These are phyloP conservation scores for Chrysodeixis includens DNA, from an alignment of 2,888 invertebrate genomes.

Conservation along the genomic window DNA sequence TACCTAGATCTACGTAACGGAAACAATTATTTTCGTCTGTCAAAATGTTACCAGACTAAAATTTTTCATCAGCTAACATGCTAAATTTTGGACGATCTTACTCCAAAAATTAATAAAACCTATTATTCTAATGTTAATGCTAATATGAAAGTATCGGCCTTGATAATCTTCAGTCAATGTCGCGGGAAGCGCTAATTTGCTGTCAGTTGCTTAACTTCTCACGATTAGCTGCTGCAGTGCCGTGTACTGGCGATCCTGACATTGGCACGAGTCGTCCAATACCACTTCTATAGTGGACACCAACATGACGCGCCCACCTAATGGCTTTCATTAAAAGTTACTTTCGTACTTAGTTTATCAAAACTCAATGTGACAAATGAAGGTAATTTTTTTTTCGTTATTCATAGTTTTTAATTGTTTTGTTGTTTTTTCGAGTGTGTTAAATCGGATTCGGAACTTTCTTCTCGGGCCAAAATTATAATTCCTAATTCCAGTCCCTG, in stretches of 20 bases:
- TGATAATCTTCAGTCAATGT: slow-evolving; percentile 36
- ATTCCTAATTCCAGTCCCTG: no score
- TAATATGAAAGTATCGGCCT: slow-evolving; percentile 35
- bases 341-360: slow-evolving; percentile 7
- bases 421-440: not conserved
- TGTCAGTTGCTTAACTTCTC: slow-evolving; percentile 65
- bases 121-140: not conserved
- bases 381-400: slow-evolving; percentile 36
- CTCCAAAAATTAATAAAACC: not conserved
- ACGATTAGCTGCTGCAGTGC: slow-evolving; percentile 52
- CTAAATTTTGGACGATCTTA: no score
- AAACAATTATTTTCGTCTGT: no score
- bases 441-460: no score
- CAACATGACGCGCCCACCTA: slow-evolving; percentile 40
- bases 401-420: not conserved
- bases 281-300: slow-evolving; percentile 31
- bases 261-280: slow-evolving; percentile 50
- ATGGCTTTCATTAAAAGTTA: slow-evolving; percentile 27
- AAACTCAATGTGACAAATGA: slow-evolving; percentile 46
- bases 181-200: slow-evolving; percentile 55
- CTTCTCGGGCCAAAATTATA: no score
- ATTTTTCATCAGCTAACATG: no score
- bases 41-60: no score
- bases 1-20: no score
- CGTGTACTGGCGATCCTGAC: slow-evolving; percentile 49